phyloP scores from a whole-genome alignment of 2,113 vertebrate species.

The Macaca nemestrina region DNA sequence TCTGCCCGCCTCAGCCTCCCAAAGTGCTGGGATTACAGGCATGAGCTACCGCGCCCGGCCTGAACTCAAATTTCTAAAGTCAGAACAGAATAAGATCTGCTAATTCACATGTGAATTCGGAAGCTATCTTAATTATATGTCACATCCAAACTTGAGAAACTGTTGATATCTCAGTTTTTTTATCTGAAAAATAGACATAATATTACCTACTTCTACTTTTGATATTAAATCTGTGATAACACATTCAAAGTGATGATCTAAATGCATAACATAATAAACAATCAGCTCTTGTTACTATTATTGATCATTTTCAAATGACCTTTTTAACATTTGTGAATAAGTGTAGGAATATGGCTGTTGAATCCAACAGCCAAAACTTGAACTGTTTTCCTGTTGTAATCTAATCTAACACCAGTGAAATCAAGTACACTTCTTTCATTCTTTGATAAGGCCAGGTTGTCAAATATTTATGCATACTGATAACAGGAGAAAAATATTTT shows the following conservation, averaged over 20 bases:
- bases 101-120: background rate
- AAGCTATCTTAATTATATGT: background rate
- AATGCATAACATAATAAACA: background rate
- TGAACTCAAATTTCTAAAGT: background rate
- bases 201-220: background rate
- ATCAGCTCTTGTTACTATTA: background rate
- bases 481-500: background rate
- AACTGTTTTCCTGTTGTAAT: background rate
- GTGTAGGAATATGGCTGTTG: background rate
- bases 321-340: background rate
- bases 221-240: background rate
- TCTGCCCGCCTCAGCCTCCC: too few relatives aligned
- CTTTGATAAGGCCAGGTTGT: background rate
- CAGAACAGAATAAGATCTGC: background rate
- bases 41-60: too few relatives aligned
- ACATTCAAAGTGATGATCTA: background rate
- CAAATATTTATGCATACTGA: background rate
- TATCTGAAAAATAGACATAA: background rate
- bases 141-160: background rate
- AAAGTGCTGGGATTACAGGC: too few relatives aligned
- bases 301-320: background rate
- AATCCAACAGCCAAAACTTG: background rate
- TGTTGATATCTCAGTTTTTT: background rate
- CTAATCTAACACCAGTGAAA: background rate
- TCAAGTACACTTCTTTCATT: constrained; percentile 29